phyloP scores from a whole-genome alignment of 1,140 invertebrate genomes.

The Diuraphis noxia region DNA sequence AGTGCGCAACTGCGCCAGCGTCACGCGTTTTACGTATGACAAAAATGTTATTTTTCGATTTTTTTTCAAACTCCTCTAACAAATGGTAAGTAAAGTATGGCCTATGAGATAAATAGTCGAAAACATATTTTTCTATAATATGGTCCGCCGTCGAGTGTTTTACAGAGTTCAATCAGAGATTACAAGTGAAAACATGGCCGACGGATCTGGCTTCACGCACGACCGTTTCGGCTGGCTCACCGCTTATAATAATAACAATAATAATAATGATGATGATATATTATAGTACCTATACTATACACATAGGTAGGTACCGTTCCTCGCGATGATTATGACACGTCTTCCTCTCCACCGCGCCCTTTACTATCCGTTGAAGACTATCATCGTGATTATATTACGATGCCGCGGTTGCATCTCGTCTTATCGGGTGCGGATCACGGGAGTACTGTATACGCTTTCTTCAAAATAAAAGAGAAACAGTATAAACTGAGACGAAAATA shows the following conservation, averaged over 20 bases:
- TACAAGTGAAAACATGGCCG: slow-evolving; percentile 44
- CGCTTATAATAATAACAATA: background rate
- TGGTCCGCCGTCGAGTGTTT: background rate
- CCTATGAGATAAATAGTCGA: background rate
- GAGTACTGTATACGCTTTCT: background rate
- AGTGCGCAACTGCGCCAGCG: background rate
- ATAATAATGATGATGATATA: background rate
- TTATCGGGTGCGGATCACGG: background rate
- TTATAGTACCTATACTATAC: background rate
- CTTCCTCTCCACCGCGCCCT: background rate
- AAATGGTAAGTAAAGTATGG: background rate
- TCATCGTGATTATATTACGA: background rate
- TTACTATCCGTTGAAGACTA: background rate
- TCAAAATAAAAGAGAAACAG: background rate
- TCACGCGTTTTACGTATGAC: background rate
- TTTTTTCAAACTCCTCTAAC: background rate
- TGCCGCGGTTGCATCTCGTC: background rate
- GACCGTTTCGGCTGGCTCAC: background rate
- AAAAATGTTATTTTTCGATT: background rate
- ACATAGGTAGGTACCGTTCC: background rate
- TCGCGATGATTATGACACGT: background rate
- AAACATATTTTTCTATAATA: background rate
- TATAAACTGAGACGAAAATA: background rate
- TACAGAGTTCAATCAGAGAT: background rate
- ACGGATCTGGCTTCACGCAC: slow-evolving; percentile 36